Evolutionary conservation across 1,140 invertebrate species (phyloP), one percentile per base, ranked within the genome.

Genomic region (Frieseomelitta varia): DNA sequence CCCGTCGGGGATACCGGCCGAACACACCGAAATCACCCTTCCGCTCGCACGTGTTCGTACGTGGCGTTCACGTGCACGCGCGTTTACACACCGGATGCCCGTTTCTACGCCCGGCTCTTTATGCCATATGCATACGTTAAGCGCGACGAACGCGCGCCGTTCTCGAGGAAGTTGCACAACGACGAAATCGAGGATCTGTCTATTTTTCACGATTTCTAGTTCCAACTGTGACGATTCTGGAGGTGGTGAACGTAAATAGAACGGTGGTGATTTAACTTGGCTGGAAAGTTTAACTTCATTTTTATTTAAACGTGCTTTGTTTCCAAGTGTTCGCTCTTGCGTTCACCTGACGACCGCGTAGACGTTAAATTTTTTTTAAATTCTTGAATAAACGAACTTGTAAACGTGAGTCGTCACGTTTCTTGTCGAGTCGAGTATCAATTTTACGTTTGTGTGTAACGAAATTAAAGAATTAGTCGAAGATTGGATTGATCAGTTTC

Each of bases 91-190:
- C 71, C 67, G 85, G 27, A 80, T 76, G 76, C 58, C 88, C 85
- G 86, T 90, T 87, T 89, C 82, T 87, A 65, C 75, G 61, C 72
- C 39, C 88, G 85, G 77, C 87, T 85, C 91, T 91, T 88, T 87
- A 88, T 86, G 87, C 90, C 90, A 89, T 90, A 89, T 92, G 90
- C 91, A 92, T 92, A 87, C 84, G 84, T 91, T 90, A 86, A 77
- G 82, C 90, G 39, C 71, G 79, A 39, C 55, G 21, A 55, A 34
- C 61, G 56, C 30, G 61, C 30, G 61, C 17, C 30, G 24, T 30
- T 68, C 55, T 30, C 47, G 47, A 55, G 24, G 53, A 69, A 83
- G 65, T 21, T 78, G 39, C 4, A 14, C 39, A 47, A 6, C 12
- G 51, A 14, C 21, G 21, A 58, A 30, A 77, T 77, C 56, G 73